Conservation (phyloP, 1,140 invertebrate species). For the Paralvinella palmiformis region DNA sequence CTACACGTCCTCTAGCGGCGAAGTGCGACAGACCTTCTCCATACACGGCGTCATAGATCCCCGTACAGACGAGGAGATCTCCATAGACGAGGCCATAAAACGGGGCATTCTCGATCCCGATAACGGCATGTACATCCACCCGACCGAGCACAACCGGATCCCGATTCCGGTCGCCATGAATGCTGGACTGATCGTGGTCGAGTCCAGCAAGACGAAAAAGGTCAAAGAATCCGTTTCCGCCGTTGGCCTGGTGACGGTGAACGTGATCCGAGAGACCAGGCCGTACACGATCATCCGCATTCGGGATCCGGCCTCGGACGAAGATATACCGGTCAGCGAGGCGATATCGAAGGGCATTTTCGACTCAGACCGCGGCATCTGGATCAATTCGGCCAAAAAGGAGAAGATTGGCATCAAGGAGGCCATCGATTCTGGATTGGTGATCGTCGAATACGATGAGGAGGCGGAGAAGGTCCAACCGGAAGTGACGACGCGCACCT, state of each 20-base stretch:
- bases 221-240: slow-evolving; percentile 3
- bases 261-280: not conserved
- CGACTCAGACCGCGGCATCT: not conserved
- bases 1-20: not conserved
- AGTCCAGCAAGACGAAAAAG: slow-evolving; percentile 5
- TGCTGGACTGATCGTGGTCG: slow-evolving; percentile 10
- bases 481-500: not conserved
- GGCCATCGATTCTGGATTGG: not conserved
- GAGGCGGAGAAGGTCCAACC: not conserved
- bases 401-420: not conserved
- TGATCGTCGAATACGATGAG: not conserved
- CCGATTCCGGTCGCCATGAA: slow-evolving; percentile 14
- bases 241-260: slow-evolving; percentile 16
- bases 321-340: not conserved
- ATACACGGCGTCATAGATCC: not conserved
- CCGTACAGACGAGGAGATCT: not conserved
- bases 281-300: not conserved
- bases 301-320: not conserved
- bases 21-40: not conserved
- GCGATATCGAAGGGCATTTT: slow-evolving; percentile 5
- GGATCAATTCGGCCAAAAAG: not conserved
- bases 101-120: not conserved
- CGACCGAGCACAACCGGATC: not conserved
- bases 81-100: not conserved
- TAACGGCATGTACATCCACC: slow-evolving; percentile 3